Evolutionary conservation across 1,140 invertebrate genomes (phyloP).

Genomic region (Meloidogyne hapla): DNA sequence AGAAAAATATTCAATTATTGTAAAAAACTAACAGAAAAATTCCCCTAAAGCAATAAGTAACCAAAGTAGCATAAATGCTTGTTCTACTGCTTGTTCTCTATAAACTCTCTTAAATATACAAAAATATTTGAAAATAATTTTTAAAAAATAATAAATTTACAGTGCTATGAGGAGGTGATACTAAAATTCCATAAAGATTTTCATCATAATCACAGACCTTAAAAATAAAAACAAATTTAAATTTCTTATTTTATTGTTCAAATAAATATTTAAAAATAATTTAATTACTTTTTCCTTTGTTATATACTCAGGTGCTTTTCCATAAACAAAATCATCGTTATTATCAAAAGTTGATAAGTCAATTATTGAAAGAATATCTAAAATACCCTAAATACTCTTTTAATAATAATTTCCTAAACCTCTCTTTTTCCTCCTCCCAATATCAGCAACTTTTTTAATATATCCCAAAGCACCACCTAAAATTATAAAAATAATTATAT

Average conservation of each 20-base stretch:
- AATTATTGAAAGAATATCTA: slow-evolving; percentile 49
- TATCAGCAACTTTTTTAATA: slow-evolving; percentile 54
- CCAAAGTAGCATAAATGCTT: slow-evolving; percentile 89
- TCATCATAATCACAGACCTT: slow-evolving; percentile 76
- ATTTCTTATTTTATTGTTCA: slow-evolving; percentile 66
- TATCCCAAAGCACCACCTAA: slow-evolving; percentile 55
- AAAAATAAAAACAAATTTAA: not conserved
- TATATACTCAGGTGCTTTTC: slow-evolving; percentile 59
- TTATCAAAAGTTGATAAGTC: slow-evolving; percentile 58
- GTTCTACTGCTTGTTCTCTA: slow-evolving; percentile 80
- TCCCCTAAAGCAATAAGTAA: slow-evolving; percentile 90
- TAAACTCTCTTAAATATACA: slow-evolving; percentile 77
- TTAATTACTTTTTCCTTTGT: slow-evolving; percentile 64
- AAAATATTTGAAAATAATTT: not conserved
- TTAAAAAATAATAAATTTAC: not conserved
- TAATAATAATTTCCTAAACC: slow-evolving; percentile 2
- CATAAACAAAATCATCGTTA: slow-evolving; percentile 55
- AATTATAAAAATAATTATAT: not conserved
- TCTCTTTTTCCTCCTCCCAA: slow-evolving; percentile 49
- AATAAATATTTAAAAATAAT: not conserved
- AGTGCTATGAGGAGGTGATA: slow-evolving; percentile 86
- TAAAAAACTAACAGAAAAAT: slow-evolving; percentile 73
- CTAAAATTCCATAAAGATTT: slow-evolving; percentile 76
- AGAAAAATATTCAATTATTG: not conserved
- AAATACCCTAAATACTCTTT: slow-evolving; percentile 4